Conservation (phyloP, 2,797 vertebrate species). For the Hirundo rustica region DNA sequence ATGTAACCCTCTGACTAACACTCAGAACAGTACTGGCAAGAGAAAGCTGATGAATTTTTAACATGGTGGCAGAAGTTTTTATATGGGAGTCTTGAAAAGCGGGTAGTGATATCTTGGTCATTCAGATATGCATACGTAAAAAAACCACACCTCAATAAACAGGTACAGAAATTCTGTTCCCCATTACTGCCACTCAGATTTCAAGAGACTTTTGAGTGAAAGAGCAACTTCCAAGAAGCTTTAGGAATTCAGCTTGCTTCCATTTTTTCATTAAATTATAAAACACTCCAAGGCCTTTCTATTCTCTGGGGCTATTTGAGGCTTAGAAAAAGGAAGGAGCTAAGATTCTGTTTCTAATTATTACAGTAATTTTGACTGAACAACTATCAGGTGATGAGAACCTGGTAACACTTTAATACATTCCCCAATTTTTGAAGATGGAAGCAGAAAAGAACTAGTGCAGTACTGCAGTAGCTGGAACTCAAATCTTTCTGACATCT, state of each 20-base stretch:
- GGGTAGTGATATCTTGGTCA: background rate
- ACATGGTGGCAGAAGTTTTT: background rate
- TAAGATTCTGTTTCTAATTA: conserved; percentile 41
- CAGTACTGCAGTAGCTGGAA: background rate
- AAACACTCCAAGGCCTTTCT: background rate
- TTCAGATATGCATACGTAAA: background rate
- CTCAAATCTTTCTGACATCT: background rate
- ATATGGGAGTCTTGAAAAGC: background rate
- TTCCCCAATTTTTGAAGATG: background rate
- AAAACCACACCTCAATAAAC: background rate
- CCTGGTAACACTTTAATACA: background rate
- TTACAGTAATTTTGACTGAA: conserved; percentile 16
- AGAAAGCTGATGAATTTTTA: background rate
- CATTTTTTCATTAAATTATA: conserved; percentile 17
- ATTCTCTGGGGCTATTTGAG: background rate
- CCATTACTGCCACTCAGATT: background rate
- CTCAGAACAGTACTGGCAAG: background rate
- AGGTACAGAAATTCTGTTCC: background rate
- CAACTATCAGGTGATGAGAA: background rate
- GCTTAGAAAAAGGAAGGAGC: conserved; percentile 8
- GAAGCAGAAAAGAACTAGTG: background rate
- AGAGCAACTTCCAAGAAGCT: background rate
- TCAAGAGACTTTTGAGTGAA: background rate
- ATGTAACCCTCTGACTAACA: background rate
- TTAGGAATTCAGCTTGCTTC: conserved; percentile 8